Conservation (phyloP, 1,140 invertebrate genomes). For the Hyles euphorbiae region DNA sequence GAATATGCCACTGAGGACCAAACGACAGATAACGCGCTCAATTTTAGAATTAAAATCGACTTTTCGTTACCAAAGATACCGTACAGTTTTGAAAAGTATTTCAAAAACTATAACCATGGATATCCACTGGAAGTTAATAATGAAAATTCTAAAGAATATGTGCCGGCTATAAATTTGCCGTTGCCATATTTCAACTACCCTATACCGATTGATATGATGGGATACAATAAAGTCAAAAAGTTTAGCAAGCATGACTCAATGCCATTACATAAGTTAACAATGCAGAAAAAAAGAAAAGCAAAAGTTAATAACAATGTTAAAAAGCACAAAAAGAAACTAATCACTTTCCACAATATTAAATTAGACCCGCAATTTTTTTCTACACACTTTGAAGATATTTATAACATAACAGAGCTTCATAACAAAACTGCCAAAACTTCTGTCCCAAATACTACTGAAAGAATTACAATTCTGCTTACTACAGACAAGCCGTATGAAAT, state of each 20-base stretch:
- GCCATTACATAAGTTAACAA: conserved; percentile 47
- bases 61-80: conserved; percentile 46
- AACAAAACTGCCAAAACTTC: neutral
- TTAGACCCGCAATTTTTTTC: conserved; percentile 18
- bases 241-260: conserved; percentile 26
- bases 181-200: conserved; percentile 48
- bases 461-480: conserved; percentile 4
- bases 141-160: conserved; percentile 31
- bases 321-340: conserved; percentile 47
- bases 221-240: conserved; percentile 29
- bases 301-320: conserved; percentile 38
- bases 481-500: conserved; percentile 2
- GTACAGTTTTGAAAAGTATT: conserved; percentile 22
- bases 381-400: conserved; percentile 9
- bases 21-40: conserved; percentile 36
- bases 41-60: conserved; percentile 53
- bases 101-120: conserved; percentile 22
- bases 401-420: conserved; percentile 13
- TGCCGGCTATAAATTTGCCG: conserved; percentile 34
- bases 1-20: conserved; percentile 11
- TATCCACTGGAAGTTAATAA: conserved; percentile 23
- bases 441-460: conserved; percentile 2
- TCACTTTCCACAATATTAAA: conserved; percentile 39
- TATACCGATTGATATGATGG: conserved; percentile 41
- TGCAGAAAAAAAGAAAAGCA: conserved; percentile 59